Evolutionary conservation across 2,888 invertebrate genomes (phyloP).

Genomic region (Thecophora atra): DNA sequence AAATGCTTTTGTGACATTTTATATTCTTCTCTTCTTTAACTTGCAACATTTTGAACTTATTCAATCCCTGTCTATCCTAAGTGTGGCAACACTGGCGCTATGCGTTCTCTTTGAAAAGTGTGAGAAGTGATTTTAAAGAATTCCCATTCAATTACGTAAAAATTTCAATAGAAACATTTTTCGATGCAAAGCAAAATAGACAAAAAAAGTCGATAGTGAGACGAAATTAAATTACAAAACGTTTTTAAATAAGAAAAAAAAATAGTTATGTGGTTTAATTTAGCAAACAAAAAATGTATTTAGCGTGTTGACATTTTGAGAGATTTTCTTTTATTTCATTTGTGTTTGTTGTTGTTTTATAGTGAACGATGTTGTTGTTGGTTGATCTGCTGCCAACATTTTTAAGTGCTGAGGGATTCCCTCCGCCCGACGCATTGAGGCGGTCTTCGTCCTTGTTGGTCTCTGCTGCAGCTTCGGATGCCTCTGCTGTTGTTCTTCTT

Average conservation of each 20-base stretch:
- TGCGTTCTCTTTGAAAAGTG: no score
- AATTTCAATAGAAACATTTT: neutral
- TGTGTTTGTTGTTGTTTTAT: neutral
- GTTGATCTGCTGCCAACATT: conserved; percentile 24
- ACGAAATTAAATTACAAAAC: neutral
- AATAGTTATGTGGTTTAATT: conserved; percentile 16
- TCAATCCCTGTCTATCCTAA: no score
- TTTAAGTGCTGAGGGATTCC: conserved; percentile 12
- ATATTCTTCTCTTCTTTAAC: no score
- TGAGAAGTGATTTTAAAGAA: no score
- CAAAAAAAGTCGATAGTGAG: neutral
- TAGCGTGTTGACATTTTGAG: conserved; percentile 15
- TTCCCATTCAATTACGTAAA: neutral
- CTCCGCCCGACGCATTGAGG: neutral
- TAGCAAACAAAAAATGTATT: conserved; percentile 19
- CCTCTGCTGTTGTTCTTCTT: neutral
- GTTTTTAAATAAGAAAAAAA: conserved; percentile 10
- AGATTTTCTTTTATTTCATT: neutral
- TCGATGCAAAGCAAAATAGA: neutral
- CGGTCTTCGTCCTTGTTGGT: neutral
- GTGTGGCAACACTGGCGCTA: no score
- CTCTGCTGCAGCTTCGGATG: neutral
- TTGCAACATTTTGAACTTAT: no score
- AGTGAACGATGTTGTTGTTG: neutral
- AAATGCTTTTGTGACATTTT: no score